Percentiles rank a stretch among this genome's conserved stretches.
Conservation (phyloP, 30 jellyfish, hydroid and myxozoan species). For the Cassiopea andromeda region DNA sequence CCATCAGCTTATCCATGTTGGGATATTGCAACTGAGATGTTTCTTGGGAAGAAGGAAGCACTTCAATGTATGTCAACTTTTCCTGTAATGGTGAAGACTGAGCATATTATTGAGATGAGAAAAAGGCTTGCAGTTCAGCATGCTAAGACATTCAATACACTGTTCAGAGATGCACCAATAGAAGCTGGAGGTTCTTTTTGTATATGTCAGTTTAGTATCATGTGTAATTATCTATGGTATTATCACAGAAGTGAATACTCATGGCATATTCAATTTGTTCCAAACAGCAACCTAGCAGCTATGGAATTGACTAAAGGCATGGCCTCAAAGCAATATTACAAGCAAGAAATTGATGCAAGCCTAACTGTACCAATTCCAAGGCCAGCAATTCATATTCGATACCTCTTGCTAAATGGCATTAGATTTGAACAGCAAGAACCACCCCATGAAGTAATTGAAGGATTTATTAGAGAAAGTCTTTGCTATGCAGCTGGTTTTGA, state of each 20-base stretch:
- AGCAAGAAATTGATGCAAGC: conserved; percentile 23
- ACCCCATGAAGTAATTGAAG: conserved; percentile 49
- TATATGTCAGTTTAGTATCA: conserved; percentile 62
- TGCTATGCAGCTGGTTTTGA: conserved; percentile 71
- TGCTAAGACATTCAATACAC: conserved; percentile 38
- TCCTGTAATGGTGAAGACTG: conserved; percentile 71
- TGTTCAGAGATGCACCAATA: conserved; percentile 58
- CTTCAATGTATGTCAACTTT: conserved; percentile 72
- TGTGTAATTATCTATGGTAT: conserved; percentile 76
- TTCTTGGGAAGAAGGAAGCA: conserved; percentile 59
- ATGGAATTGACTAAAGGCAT: conserved; percentile 27
- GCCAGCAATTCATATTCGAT: conserved; percentile 53
- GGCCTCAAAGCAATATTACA: conserved; percentile 41
- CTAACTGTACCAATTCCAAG: conserved; percentile 52
- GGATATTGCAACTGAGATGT: conserved; percentile 48
- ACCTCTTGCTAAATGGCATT: conserved; percentile 26
- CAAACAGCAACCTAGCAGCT: conserved; percentile 39
- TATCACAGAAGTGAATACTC: conserved; percentile 69
- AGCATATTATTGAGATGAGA: conserved; percentile 59
- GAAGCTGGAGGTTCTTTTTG: conserved; percentile 43
- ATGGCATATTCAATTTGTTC: conserved; percentile 69
- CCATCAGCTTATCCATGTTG: conserved; percentile 44
- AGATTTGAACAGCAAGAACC: conserved; percentile 49
- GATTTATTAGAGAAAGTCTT: conserved; percentile 59
- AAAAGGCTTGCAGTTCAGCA: conserved; percentile 24